These are phyloP conservation scores for Troides oblongomaculatus DNA, from an alignment of 2,888 invertebrate species.

Conservation along the genomic window DNA sequence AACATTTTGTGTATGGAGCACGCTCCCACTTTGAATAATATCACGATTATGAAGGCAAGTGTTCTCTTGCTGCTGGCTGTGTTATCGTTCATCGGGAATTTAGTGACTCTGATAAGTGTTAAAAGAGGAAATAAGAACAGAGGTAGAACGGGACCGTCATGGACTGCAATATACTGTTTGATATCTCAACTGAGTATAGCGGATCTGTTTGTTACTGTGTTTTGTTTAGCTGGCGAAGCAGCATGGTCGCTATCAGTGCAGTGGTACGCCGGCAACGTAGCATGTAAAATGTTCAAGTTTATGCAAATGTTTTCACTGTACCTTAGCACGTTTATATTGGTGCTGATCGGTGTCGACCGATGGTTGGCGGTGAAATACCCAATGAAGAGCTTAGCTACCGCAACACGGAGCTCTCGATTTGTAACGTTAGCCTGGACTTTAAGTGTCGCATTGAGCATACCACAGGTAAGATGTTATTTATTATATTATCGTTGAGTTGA, in stretches of 20 bases:
- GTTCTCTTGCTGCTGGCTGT: conserved; percentile 85
- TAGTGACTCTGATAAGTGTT: conserved; percentile 88
- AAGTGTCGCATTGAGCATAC: conserved; percentile 87
- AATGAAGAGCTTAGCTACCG: conserved; percentile 84
- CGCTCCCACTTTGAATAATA: conserved; percentile 84
- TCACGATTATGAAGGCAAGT: conserved; percentile 82
- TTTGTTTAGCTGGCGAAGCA: conserved; percentile 90
- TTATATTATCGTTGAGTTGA: too few relatives aligned
- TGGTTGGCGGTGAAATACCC: conserved; percentile 91
- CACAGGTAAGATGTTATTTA: conserved; percentile 83
- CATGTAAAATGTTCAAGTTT: conserved; percentile 90
- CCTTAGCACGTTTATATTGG: conserved; percentile 89
- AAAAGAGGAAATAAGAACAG: conserved; percentile 81
- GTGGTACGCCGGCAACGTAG: conserved; percentile 88
- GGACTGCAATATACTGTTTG: conserved; percentile 87
- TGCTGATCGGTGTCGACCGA: conserved; percentile 90
- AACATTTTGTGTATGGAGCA: conserved; percentile 78
- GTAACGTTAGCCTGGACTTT: conserved; percentile 86
- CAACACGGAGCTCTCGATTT: conserved; percentile 84
- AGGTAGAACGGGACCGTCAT: conserved; percentile 80
- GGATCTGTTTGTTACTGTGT: conserved; percentile 89
- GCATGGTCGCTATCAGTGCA: conserved; percentile 90
- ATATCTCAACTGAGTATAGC: conserved; percentile 91
- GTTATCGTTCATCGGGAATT: conserved; percentile 86
- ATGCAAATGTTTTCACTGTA: conserved; percentile 91